Evolutionary conservation across 2,888 invertebrate genomes (phyloP).

Genomic region (Acanthosepion pharaonis): DNA sequence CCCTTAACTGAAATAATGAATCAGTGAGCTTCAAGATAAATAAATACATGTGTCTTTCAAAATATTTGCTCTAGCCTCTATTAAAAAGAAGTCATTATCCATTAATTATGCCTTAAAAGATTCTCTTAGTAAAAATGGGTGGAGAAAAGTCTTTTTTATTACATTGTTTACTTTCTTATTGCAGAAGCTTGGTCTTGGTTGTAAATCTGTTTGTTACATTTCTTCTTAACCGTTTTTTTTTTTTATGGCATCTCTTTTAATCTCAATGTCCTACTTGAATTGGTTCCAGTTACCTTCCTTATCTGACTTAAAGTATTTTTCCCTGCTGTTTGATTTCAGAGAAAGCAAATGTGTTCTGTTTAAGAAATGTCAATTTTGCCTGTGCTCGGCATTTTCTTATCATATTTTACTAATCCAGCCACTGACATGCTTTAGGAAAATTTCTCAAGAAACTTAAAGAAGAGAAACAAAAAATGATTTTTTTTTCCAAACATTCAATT

Average conservation of each 20-base stretch:
- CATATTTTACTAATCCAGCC: not conserved
- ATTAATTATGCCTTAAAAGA: not conserved
- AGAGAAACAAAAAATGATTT: too few relatives aligned
- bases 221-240: not conserved
- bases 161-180: not conserved
- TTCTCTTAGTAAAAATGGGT: not conserved
- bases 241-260: not conserved
- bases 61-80: not conserved
- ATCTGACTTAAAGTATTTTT: not conserved
- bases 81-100: not conserved
- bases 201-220: not conserved
- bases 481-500: too few relatives aligned
- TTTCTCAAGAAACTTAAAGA: too few relatives aligned
- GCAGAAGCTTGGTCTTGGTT: not conserved
- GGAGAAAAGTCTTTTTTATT: not conserved
- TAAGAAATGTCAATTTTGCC: not conserved
- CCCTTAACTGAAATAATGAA: too few relatives aligned
- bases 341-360: not conserved
- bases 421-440: not conserved
- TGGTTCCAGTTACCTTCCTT: not conserved
- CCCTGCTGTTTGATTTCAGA: not conserved
- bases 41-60: too few relatives aligned
- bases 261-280: not conserved
- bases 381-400: not conserved
- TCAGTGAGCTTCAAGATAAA: too few relatives aligned